These are phyloP conservation scores for Xylota segnis DNA, from an alignment of 2,888 invertebrate genomes.

Conservation along the genomic window DNA sequence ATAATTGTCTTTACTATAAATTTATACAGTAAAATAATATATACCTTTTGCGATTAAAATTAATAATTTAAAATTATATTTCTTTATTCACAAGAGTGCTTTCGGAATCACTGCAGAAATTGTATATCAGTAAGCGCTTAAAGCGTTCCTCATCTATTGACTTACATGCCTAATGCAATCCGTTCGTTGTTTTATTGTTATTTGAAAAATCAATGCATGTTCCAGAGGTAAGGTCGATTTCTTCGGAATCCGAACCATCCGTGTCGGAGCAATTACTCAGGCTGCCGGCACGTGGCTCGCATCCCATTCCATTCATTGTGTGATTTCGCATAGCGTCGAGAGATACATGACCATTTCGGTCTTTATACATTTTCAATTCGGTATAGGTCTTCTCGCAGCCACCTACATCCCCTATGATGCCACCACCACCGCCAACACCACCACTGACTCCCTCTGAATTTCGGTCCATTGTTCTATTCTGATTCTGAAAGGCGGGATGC, in stretches of 20 bases:
- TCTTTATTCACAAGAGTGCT: slow-evolving; percentile 61
- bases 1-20: slow-evolving; percentile 65
- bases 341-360: slow-evolving; percentile 78
- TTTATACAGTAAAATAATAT: slow-evolving; percentile 61
- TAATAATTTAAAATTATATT: slow-evolving; percentile 43
- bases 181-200: slow-evolving; percentile 80
- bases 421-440: too few species aligned
- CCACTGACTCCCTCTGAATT: slow-evolving; percentile 64
- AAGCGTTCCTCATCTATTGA: slow-evolving; percentile 16
- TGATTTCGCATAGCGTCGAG: slow-evolving; percentile 74
- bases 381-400: slow-evolving; percentile 83
- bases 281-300: slow-evolving; percentile 74
- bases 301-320: slow-evolving; percentile 78
- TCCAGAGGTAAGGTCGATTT: slow-evolving; percentile 84
- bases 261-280: slow-evolving; percentile 81
- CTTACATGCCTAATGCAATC: slow-evolving; percentile 48
- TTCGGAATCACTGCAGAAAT: slow-evolving; percentile 37
- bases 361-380: slow-evolving; percentile 83
- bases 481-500: slow-evolving; percentile 83
- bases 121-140: slow-evolving; percentile 10
- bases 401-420: slow-evolving; percentile 70
- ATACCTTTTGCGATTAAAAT: slow-evolving; percentile 24
- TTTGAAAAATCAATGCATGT: slow-evolving; percentile 84
- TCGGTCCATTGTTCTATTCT: slow-evolving; percentile 77
- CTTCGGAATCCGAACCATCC: slow-evolving; percentile 84